These are phyloP conservation scores for Rhagonycha fulva DNA, from an alignment of 2,888 invertebrate genomes.

Conservation along the genomic window DNA sequence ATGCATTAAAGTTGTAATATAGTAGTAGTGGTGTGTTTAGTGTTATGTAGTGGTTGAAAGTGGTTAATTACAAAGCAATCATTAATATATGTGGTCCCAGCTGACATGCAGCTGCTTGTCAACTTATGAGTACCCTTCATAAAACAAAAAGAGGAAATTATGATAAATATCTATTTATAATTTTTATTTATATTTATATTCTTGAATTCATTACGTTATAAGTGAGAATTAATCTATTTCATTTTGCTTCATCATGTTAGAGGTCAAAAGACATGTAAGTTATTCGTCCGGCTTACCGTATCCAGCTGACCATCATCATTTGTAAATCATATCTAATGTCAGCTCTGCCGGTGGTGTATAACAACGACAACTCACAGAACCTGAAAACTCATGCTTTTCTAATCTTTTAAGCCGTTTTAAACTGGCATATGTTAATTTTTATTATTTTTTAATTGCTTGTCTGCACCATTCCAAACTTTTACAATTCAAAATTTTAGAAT, in stretches of 20 bases:
- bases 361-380: slow-evolving; percentile 31
- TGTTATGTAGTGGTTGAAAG: slow-evolving; percentile 48
- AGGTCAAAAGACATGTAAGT: slow-evolving; percentile 30
- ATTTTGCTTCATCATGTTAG: slow-evolving; percentile 30
- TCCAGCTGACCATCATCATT: slow-evolving; percentile 34
- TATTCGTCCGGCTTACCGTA: slow-evolving; percentile 31
- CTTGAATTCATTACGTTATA: slow-evolving; percentile 45
- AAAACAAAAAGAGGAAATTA: slow-evolving; percentile 55
- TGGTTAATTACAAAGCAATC: slow-evolving; percentile 57
- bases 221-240: slow-evolving; percentile 41
- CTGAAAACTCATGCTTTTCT: slow-evolving; percentile 28
- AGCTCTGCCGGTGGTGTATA: slow-evolving; percentile 29
- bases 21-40: slow-evolving; percentile 43
- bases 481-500: not conserved
- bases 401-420: slow-evolving; percentile 21
- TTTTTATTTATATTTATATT: slow-evolving; percentile 52
- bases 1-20: slow-evolving; percentile 3
- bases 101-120: slow-evolving; percentile 56
- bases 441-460: slow-evolving; percentile 6
- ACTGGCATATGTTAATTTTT: slow-evolving; percentile 26
- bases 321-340: slow-evolving; percentile 36
- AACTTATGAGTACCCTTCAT: slow-evolving; percentile 52
- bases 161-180: slow-evolving; percentile 55
- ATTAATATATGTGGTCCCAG: slow-evolving; percentile 52
- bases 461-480: not conserved